Evolutionary conservation across 2,797 vertebrate species (phyloP).

Genomic region (Hirundo rustica): DNA sequence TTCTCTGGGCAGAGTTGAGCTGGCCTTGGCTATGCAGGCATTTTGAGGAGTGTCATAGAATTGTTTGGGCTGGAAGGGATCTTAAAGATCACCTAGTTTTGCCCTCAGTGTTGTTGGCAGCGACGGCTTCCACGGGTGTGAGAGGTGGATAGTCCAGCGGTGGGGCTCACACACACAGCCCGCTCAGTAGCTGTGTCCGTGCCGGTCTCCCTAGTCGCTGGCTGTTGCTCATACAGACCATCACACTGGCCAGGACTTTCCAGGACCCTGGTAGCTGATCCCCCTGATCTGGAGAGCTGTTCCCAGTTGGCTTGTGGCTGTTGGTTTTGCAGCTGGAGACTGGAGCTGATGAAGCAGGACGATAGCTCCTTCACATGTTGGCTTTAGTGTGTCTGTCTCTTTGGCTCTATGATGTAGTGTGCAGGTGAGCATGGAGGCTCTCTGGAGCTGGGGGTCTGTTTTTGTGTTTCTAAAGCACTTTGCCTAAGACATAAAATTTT

Average conservation of each 20-base stretch:
- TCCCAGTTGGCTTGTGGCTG: not conserved
- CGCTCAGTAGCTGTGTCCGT: not conserved
- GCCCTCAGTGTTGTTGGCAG: not conserved
- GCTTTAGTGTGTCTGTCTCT: not conserved
- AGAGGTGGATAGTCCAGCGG: not conserved
- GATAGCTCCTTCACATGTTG: not conserved
- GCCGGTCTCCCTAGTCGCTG: not conserved
- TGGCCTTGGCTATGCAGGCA: not conserved
- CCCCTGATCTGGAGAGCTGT: not conserved
- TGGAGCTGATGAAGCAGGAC: not conserved
- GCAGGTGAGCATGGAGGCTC: not conserved
- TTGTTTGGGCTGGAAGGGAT: not conserved
- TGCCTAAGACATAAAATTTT: not conserved
- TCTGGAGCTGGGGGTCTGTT: not conserved
- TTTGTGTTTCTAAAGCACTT: not conserved
- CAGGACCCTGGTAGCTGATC: not conserved
- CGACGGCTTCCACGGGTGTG: rapidly evolving
- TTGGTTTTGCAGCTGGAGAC: not conserved
- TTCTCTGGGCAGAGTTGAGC: not conserved
- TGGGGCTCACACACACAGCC: not conserved
- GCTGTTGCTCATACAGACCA: not conserved
- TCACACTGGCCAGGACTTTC: not conserved
- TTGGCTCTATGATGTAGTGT: not conserved
- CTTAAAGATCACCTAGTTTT: not conserved
- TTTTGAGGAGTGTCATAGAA: not conserved